These are phyloP conservation scores for Dusona sp. DNA, from an alignment of 2,888 invertebrate genomes.

Conservation along the genomic window DNA sequence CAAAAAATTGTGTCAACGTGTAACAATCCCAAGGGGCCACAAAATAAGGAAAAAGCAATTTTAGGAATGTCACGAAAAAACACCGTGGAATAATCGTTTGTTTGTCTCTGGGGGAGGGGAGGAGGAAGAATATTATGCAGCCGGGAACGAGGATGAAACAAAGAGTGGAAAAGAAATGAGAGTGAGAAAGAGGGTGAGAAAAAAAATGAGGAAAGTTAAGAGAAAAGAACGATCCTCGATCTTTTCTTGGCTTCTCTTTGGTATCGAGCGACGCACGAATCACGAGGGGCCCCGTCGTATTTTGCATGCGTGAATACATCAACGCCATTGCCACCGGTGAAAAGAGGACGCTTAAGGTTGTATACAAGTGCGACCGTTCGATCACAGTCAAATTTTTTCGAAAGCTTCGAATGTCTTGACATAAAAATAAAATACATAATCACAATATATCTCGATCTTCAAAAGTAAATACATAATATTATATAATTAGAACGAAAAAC, in stretches of 20 bases:
- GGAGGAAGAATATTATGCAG: constrained; percentile 34
- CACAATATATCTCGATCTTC: not conserved
- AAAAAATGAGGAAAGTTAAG: constrained; percentile 33
- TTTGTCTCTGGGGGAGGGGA: constrained; percentile 34
- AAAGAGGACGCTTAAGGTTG: constrained; percentile 26
- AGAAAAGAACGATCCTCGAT: constrained; percentile 51
- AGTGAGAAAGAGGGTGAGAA: constrained; percentile 57
- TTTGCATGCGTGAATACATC: constrained; percentile 52
- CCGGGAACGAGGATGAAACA: not conserved
- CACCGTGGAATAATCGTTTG: not conserved
- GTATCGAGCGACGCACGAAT: constrained; percentile 50
- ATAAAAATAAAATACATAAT: not conserved
- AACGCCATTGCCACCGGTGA: constrained; percentile 31
- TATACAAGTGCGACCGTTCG: constrained; percentile 21
- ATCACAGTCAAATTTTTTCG: constrained; percentile 32
- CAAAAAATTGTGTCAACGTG: not conserved
- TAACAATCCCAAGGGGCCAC: not conserved
- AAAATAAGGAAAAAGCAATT: not conserved
- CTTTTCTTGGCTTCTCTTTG: constrained; percentile 46
- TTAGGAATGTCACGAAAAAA: not conserved
- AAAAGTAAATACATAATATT: not conserved
- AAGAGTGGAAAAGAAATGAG: constrained; percentile 1
- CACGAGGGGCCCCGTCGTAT: constrained; percentile 39
- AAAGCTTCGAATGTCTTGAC: not conserved
- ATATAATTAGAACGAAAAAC: not conserved